These are phyloP conservation scores for Dermatophagoides farinae DNA, from an alignment of 1,140 invertebrate species.

Conservation along the genomic window DNA sequence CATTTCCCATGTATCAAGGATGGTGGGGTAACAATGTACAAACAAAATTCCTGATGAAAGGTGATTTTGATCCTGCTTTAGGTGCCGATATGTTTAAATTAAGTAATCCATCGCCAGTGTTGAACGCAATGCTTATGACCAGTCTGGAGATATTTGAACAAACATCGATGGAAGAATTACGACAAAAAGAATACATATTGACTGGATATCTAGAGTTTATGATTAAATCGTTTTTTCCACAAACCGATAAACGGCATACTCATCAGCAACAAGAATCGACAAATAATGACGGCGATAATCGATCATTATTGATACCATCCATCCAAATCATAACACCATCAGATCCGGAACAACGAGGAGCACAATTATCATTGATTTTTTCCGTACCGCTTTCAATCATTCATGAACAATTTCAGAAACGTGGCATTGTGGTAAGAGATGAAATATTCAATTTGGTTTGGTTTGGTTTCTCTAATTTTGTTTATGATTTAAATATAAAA, in stretches of 20 bases:
- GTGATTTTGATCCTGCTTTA: slow-evolving; percentile 28
- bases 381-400: slow-evolving; percentile 26
- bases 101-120: slow-evolving; percentile 34
- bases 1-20: slow-evolving; percentile 23
- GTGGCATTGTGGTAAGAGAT: slow-evolving; percentile 33
- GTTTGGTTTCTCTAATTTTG: slow-evolving; percentile 7
- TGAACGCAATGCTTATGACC: slow-evolving; percentile 31
- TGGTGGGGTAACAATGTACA: slow-evolving; percentile 27
- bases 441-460: slow-evolving; percentile 10
- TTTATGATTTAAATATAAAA: slow-evolving; percentile 14
- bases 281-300: slow-evolving; percentile 5
- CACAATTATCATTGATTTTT: slow-evolving; percentile 33
- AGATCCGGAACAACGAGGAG: slow-evolving; percentile 32
- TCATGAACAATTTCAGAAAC: slow-evolving; percentile 29
- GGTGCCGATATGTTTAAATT: slow-evolving; percentile 33
- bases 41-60: slow-evolving; percentile 21
- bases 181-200: slow-evolving; percentile 32
- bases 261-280: slow-evolving; percentile 10
- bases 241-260: not conserved
- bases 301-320: not conserved
- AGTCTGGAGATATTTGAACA: slow-evolving; percentile 30
- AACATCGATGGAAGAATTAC: slow-evolving; percentile 28
- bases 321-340: slow-evolving; percentile 33
- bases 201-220: slow-evolving; percentile 36
- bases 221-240: slow-evolving; percentile 20